Evolutionary conservation across 1,140 invertebrate species (phyloP), one percentile per base, ranked within the genome.

Genomic region (Thaumatotibia leucotreta): DNA sequence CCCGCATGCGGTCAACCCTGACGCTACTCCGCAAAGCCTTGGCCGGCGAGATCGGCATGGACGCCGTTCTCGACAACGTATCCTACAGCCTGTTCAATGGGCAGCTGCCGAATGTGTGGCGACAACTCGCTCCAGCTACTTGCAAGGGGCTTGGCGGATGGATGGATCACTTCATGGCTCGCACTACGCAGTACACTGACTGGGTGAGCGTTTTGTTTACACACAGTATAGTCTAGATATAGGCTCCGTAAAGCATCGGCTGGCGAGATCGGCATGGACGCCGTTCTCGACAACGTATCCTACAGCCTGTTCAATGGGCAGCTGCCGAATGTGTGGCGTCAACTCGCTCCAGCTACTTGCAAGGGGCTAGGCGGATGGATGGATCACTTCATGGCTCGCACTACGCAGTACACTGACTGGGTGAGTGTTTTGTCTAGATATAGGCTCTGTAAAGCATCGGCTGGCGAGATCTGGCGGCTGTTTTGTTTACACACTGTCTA

Each of bases 21-120:
- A 91, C 92, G 4, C 93, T 96, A 54, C 88, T 98, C 0, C 92
- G 93, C 80, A 96, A 96, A 92, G 97, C 97, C 1, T 92, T 98
- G 54, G 94, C 95, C 49, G 97, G 97, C 39, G 96, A 98, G 92
- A 97, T 98, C 67, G 96, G 96, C 52, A 97, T 98, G 96, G 96
- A 97, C 84, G 92, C 92, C 54, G 91, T 95, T 35, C 86, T 98
- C 69, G 97, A 98, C 82, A 96, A 95, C 83, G 94, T 98, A 32
- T 93, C 96, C 0, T 92, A 93, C 77, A 94, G 95, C 10, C 88
- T 98, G 63, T 97, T 95, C 84, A 98, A 98, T 89, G 97, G 96
- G 17, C 93, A 94, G 68, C 89, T 98, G 72, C 97, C 97, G 27
- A 80, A 88, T n/a, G 94, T 94, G 65, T 98, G 97, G 97, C 92